Base-by-base conservation (phyloP, 1,140 invertebrate genomes). In the Magallana ariakensis region DNA sequence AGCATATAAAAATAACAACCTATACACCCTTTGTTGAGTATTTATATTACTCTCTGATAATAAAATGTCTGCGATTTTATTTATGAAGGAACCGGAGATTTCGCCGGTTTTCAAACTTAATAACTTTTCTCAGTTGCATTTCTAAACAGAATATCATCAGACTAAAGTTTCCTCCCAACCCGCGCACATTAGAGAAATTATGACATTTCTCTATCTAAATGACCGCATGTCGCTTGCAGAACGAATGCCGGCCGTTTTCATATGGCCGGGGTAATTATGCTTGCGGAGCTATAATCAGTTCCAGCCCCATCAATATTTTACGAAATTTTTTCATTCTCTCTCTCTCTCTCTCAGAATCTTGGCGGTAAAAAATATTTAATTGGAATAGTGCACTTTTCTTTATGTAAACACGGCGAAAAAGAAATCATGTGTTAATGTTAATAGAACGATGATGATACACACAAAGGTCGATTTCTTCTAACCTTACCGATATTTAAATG, bases 181-280 rank as follows among this genome's bases (percentile, higher is more conserved):
- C 66, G 66, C 22, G 8, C 66, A 11, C 66, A 62, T 75, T 26
- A 75, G 19, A 33, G 66, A 75, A 75, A 75, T 75, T 75, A 75
- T 75, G 66, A 75, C 66, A 75, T 75, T 26, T 19, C 66, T 26
- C 22, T 75, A 75, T 75, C 66, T 75, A 75, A 75, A 75, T 75
- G 66, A 75, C 66, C 66, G 66, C 66, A 75, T 75, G 66, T 75
- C 66, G 66, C 22, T 75, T 26, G 10, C 66, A 26, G 66, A 75
- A 75, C 22, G 66, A 22, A 75, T 19, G 15, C 22, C 22, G 8
- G 66, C 22, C 66, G 66, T 26, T 75, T 75, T 75, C 66, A 75
- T 75, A 75, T 75, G 66, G 66, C 66, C 19, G 22, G 66, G 66
- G 22, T 75, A 75, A 75, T 75, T 75, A 75, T 75, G 66, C 66